Base-by-base conservation (phyloP, 2,888 invertebrate species). In the Dynastes tityus region DNA sequence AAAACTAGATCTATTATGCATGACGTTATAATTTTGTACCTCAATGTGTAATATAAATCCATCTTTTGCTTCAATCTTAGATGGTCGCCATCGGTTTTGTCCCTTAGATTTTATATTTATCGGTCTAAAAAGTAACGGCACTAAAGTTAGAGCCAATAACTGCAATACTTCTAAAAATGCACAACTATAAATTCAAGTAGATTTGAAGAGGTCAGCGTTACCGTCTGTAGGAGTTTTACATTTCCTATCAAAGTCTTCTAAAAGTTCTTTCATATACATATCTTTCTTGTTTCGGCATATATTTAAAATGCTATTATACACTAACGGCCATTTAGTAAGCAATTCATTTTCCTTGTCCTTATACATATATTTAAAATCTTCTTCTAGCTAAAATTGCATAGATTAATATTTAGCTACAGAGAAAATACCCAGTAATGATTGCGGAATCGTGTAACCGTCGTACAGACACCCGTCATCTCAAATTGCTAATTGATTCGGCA, bases 301-400 rank as follows among this genome's bases (percentile, higher is more conserved):
- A 11, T 13, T 51, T n/a, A 51, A n/a, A 9, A 51, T 51, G 11
- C n/a, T n/a, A 2, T 51, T 51, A 9, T 13, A 13, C 2, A 51
- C 9, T n/a, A 51, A 51, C n/a, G 51, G 51, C 51, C 51, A 51
- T 51, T 51, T 51, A 2, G n/a, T 51, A 51, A 51, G 51, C 9
- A 51, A n/a, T n/a, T 51, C n/a, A n/a, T 51, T 51, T 51, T 51
- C 51, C 11, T n/a, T 13, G 9, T 51, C 9, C 13, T 51, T 51
- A 9, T 61, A 16, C n/a, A 61, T 13, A 61, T 61, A 16, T 61
- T 61, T 61, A 61, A 61, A 61, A 61, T 61, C 16, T 27, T 61
- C 27, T 16, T 61, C 16, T 61, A 61, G 2, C 27, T 22, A 37
- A 37, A 37, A 37, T 37, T 4, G 32, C 32, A 37, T 37, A 4